These are phyloP conservation scores for Pocillopora damicornis DNA, from an alignment of 64 coral and sea anemone species.

Conservation along the genomic window DNA sequence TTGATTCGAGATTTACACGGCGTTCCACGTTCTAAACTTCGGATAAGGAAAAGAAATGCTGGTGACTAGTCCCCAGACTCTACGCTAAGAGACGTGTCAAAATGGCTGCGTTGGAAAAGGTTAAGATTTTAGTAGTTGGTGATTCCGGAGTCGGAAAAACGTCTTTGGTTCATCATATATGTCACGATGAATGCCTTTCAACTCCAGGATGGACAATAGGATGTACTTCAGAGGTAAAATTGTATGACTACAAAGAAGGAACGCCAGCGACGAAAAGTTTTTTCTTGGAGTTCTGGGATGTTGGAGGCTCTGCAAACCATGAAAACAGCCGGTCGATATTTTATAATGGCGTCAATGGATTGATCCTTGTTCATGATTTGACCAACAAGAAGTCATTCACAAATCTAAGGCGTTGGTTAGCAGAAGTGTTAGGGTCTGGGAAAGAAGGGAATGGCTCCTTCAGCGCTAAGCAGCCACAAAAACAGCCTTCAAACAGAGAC, in stretches of 20 bases:
- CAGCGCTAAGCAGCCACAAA: neutral
- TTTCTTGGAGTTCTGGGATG: slow-evolving; percentile 95
- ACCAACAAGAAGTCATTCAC: slow-evolving; percentile 93
- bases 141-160: slow-evolving; percentile 99
- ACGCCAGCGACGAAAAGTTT: slow-evolving; percentile 77
- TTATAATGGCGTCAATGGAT: slow-evolving; percentile 86
- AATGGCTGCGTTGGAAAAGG: slow-evolving; percentile 91
- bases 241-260: slow-evolving; percentile 88
- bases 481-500: slow-evolving; percentile 32
- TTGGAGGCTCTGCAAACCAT: slow-evolving; percentile 93
- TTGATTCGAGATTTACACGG: neutral
- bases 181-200: slow-evolving; percentile 78
- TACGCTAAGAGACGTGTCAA: slow-evolving; percentile 38
- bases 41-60: neutral
- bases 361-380: slow-evolving; percentile 96
- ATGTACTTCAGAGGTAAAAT: slow-evolving; percentile 82
- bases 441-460: slow-evolving; percentile 50
- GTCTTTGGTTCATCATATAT: slow-evolving; percentile 91
- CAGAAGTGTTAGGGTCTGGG: slow-evolving; percentile 82
- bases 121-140: slow-evolving; percentile 86
- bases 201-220: slow-evolving; percentile 81
- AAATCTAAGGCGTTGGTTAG: slow-evolving; percentile 88
- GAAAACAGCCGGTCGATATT: slow-evolving; percentile 90
- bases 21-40: neutral
- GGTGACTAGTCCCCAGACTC: slow-evolving; percentile 1